Evolutionary conservation across 1,140 invertebrate genomes (phyloP), one percentile per base, ranked within the genome.

Genomic region (Gryon sp.): DNA sequence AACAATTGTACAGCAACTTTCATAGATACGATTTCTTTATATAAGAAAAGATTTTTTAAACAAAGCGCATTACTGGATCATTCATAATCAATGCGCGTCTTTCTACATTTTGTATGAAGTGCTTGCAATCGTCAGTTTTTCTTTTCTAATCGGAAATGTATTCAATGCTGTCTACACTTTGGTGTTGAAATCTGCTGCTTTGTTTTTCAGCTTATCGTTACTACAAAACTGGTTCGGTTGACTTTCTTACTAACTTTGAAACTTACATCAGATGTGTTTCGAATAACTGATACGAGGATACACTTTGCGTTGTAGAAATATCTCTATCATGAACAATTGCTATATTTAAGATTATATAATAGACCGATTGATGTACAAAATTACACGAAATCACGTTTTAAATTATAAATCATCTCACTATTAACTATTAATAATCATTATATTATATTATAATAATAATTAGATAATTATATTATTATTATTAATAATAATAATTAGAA

Each of bases 241-340:
- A 60, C 57, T 48, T 48, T 60, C 41, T 48, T 34, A 28, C 40
- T 12, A 59, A 59, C 53, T 59, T 60, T 18, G 28, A 60, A 60
- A 60, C 57, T 60, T 48, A 38, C 57, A 60, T 36, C 57, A 28
- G 32, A 48, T 60, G 57, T 48, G 57, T 43, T 60, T 60, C 48
- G 57, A 60, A 60, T 48, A 60, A 60, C 57, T 48, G 57, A 48
- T 48, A 60, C 7, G 20, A 18, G 43, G 57, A 48, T 60, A 38
- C 34, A 36, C 19, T 46, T 24, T n/a, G 28, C 11, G 6, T 15
- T 11, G 26, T 24, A 18, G 15, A 32, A 32, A 28, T 19, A 22
- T 9, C 19, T 50, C 26, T 19, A 30, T 50, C 26, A 30, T 9
- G 16, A 18, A 19, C 5, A 2, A 11, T 34, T 19, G n/a, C 41